These are phyloP conservation scores for Acanthosepion lycidas DNA, from an alignment of 2,888 invertebrate genomes.

Conservation along the genomic window DNA sequence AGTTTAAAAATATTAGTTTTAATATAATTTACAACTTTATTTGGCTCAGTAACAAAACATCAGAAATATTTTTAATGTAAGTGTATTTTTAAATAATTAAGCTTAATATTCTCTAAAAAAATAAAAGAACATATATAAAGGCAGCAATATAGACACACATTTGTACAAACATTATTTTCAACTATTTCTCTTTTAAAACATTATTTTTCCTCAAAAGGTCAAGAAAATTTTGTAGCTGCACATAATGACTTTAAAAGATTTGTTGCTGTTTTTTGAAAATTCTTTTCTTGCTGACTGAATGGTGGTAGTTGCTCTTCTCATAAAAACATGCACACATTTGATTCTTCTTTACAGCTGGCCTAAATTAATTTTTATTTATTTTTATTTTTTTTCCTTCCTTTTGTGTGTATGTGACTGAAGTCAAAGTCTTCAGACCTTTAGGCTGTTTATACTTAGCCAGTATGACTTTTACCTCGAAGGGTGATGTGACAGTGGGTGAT, in stretches of 20 bases:
- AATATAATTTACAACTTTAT: no score
- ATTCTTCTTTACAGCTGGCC: neutral
- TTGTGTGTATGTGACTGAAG: neutral
- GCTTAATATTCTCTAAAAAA: no score
- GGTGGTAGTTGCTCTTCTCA: neutral
- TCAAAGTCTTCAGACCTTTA: neutral
- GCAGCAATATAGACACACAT: no score
- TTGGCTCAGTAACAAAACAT: no score
- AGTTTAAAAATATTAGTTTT: no score
- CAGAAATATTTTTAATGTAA: no score
- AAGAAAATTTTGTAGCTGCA: neutral
- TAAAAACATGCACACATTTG: neutral
- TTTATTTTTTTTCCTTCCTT: neutral
- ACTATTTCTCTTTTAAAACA: neutral
- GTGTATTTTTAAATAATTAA: no score
- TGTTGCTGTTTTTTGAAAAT: neutral
- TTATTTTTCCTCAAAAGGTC: neutral
- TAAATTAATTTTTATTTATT: neutral
- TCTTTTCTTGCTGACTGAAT: neutral
- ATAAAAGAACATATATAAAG: no score
- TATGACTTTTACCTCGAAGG: neutral
- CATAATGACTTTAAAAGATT: neutral
- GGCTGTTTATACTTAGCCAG: neutral
- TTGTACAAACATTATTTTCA: no score
- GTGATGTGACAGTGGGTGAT: neutral